A percentile compares a stretch with the other conserved stretches of the same genome.
These are phyloP conservation scores for Epinephelus lanceolatus DNA, from an alignment of 2,113 vertebrate species.

Conservation along the genomic window DNA sequence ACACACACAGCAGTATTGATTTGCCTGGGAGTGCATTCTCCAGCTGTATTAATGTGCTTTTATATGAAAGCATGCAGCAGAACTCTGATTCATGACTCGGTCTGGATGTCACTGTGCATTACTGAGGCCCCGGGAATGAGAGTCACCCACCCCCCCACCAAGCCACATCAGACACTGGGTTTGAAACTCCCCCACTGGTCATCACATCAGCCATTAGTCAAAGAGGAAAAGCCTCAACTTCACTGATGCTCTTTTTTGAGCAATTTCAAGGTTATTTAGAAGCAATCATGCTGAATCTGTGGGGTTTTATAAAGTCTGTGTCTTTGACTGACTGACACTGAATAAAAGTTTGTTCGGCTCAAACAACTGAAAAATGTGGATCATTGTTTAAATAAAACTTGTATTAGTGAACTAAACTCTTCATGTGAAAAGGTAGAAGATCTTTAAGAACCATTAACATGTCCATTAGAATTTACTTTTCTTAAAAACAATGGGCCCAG, in stretches of 20 bases:
- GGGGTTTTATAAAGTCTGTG: not conserved
- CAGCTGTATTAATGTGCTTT: slow-evolving; percentile 61
- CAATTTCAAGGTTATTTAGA: not conserved
- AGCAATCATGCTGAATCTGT: not conserved
- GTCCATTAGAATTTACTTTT: not conserved
- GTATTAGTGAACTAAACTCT: not conserved
- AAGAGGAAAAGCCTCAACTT: slow-evolving; percentile 13
- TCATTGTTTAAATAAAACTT: not conserved
- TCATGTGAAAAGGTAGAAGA: not conserved
- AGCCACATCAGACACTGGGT: slow-evolving; percentile 53
- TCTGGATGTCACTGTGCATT: slow-evolving; percentile 68
- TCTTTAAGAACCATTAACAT: not conserved
- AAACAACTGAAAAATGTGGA: not conserved
- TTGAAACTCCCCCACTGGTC: slow-evolving; percentile 42
- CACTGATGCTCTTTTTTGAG: not conserved
- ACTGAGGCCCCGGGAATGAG: slow-evolving; percentile 44
- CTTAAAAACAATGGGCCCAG: not conserved
- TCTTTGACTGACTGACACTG: not conserved
- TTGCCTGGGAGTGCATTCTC: slow-evolving; percentile 58
- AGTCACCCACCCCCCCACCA: slow-evolving; percentile 21
- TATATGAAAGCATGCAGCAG: slow-evolving; percentile 54
- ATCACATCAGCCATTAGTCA: slow-evolving; percentile 41
- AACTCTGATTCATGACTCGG: slow-evolving; percentile 49
- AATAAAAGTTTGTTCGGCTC: not conserved
- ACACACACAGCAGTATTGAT: slow-evolving; percentile 66